These are phyloP conservation scores for Leucophenga varia DNA, from an alignment of 1,140 invertebrate genomes.

Conservation along the genomic window DNA sequence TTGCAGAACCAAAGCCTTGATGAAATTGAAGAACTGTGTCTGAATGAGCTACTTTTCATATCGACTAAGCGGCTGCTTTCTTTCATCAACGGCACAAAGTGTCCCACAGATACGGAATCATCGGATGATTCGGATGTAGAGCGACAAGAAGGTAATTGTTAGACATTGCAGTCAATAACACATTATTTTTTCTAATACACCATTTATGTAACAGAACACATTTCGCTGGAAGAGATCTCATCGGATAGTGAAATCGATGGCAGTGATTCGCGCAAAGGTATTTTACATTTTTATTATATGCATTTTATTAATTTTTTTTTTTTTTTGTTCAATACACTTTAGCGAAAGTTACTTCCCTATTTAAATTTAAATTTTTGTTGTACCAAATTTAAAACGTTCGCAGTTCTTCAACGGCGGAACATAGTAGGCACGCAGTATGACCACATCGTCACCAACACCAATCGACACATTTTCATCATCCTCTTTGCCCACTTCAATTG, in stretches of 20 bases:
- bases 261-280: slow-evolving; percentile 25
- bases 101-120: slow-evolving; percentile 61
- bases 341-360: too few species aligned
- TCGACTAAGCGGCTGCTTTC: slow-evolving; percentile 62
- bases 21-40: slow-evolving; percentile 64
- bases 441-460: slow-evolving; percentile 40
- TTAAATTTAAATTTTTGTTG: too few species aligned
- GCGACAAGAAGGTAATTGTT: slow-evolving; percentile 36
- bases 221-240: slow-evolving; percentile 64
- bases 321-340: too few species aligned
- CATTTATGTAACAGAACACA: slow-evolving; percentile 56
- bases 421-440: slow-evolving; percentile 43
- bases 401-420: slow-evolving; percentile 32
- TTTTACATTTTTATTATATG: slow-evolving; percentile 1
- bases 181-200: background rate
- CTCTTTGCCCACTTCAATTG: slow-evolving; percentile 41
- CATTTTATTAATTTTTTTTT: background rate
- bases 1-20: slow-evolving; percentile 59
- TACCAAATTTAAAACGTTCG: slow-evolving; percentile 46
- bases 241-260: slow-evolving; percentile 58
- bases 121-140: slow-evolving; percentile 57
- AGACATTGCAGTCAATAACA: rapidly evolving
- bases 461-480: slow-evolving; percentile 33
- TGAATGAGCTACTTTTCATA: slow-evolving; percentile 64
- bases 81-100: slow-evolving; percentile 60